These are phyloP conservation scores for Drosophila percnosoma DNA, from an alignment of 2,888 invertebrate genomes.

Conservation along the genomic window DNA sequence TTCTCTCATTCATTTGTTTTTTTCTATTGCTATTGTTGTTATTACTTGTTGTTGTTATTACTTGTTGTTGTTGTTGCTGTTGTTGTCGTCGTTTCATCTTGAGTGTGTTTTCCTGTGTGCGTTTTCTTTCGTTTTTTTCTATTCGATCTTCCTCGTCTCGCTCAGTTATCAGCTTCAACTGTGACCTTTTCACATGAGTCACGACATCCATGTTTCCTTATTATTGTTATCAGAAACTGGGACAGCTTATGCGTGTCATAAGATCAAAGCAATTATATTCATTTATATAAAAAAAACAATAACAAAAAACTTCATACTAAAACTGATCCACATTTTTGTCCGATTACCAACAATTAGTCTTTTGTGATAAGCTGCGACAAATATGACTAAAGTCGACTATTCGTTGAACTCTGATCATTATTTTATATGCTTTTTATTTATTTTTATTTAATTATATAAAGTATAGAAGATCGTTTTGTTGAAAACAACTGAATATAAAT, in stretches of 20 bases:
- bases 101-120: conserved; percentile 46
- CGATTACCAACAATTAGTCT: neutral
- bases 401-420: neutral
- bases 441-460: neutral
- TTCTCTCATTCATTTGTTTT: conserved; percentile 40
- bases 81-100: conserved; percentile 31
- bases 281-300: neutral
- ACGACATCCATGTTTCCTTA: conserved; percentile 14
- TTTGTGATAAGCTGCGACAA: neutral
- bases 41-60: conserved; percentile 11
- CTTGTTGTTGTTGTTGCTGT: conserved; percentile 14
- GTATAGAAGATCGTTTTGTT: neutral
- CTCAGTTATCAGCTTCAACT: neutral
- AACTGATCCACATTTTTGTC: neutral
- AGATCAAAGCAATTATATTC: conserved; percentile 30
- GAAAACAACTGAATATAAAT: too few relatives aligned
- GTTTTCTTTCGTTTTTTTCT: conserved; percentile 10
- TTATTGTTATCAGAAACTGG: conserved; percentile 4
- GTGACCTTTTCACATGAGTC: conserved; percentile 26
- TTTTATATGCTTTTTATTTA: neutral
- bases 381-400: neutral
- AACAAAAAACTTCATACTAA: neutral
- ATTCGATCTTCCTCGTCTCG: conserved; percentile 15
- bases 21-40: conserved; percentile 24
- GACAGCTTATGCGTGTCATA: conserved; percentile 32